Conservation (phyloP, 2,113 vertebrate species). For the Rattus rattus region DNA sequence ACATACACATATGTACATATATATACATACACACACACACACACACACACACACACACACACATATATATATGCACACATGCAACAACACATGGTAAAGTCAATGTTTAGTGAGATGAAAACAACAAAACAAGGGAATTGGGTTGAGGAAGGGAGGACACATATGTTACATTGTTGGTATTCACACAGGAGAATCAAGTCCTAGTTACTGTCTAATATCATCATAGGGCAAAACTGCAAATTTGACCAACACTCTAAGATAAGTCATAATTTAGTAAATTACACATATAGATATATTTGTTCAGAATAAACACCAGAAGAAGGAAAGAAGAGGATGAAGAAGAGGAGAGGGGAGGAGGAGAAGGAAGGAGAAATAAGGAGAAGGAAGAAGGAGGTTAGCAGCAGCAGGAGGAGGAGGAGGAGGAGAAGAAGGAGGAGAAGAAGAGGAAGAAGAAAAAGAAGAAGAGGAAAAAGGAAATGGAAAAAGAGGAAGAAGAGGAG, state of each 20-base stretch:
- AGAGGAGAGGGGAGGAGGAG: too few relatives aligned
- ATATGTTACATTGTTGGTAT: neutral
- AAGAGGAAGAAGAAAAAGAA: too few relatives aligned
- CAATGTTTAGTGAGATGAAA: neutral
- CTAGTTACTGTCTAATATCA: neutral
- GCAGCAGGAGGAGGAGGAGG: too few relatives aligned
- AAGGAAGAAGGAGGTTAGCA: too few relatives aligned
- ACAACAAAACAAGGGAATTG: neutral
- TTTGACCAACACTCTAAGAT: neutral
- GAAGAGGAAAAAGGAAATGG: too few relatives aligned
- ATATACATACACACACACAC: neutral
- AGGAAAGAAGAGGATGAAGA: neutral
- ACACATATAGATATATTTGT: neutral
- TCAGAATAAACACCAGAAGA: neutral
- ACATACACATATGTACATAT: neutral
- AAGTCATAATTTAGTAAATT: constrained; percentile 8
- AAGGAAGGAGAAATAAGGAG: too few relatives aligned
- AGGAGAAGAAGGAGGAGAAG: too few relatives aligned
- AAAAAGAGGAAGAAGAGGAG: too few relatives aligned
- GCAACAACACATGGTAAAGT: neutral
- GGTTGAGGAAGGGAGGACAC: neutral
- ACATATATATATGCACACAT: too few relatives aligned
- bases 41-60: neutral
- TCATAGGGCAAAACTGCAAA: neutral
- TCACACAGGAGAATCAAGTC: neutral